A percentile compares a stretch with the other conserved stretches of the same genome.
Conservation (phyloP, 2,888 invertebrate species). For the Cactoblastis cactorum region DNA sequence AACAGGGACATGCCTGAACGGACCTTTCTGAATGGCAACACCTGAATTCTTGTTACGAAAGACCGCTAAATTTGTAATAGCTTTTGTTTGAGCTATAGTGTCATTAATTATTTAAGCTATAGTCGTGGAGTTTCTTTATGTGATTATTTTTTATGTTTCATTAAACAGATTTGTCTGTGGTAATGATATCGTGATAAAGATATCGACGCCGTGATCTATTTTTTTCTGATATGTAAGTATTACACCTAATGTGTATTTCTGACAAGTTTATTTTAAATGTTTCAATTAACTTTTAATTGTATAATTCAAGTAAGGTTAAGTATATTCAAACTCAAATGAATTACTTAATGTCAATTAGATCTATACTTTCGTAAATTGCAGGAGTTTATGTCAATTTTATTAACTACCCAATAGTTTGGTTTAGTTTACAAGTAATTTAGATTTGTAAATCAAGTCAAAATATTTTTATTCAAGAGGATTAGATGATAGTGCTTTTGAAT, state of each 20-base stretch:
- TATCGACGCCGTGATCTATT: not conserved
- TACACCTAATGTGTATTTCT: too few relatives aligned
- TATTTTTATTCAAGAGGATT: not conserved
- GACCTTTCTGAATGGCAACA: constrained; percentile 30
- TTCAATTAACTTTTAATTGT: not conserved
- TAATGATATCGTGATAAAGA: not conserved
- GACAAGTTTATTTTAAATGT: not conserved
- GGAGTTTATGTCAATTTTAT: too few relatives aligned
- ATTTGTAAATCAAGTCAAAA: not conserved
- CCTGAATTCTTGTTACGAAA: constrained; percentile 35
- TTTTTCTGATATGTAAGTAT: not conserved
- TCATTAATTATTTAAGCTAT: not conserved
- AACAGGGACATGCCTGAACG: constrained; percentile 34
- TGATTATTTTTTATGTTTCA: not conserved
- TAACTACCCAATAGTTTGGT: too few relatives aligned
- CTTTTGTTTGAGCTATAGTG: constrained; percentile 4
- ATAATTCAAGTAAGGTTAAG: too few relatives aligned
- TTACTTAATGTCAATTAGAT: too few relatives aligned
- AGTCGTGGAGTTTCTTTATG: constrained; percentile 2
- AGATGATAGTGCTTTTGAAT: too few relatives aligned
- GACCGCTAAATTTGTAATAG: constrained; percentile 17
- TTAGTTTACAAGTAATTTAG: not conserved
- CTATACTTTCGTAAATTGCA: too few relatives aligned
- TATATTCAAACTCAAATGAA: too few relatives aligned
- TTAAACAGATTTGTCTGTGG: not conserved